phyloP scores from a whole-genome alignment of 2,888 invertebrate species.

The Pristionchus entomophagus region DNA sequence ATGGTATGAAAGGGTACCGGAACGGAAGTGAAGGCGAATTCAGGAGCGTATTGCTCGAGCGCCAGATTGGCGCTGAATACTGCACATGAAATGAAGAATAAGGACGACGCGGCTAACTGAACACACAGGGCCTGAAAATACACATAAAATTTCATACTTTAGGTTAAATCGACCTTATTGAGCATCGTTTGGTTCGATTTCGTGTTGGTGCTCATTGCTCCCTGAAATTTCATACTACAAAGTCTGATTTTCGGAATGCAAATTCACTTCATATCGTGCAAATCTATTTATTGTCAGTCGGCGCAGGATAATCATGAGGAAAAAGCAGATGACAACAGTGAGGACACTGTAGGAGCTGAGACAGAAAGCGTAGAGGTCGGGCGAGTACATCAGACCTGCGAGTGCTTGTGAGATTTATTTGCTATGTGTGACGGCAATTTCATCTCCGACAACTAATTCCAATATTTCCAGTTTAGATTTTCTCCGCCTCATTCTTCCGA shows the following conservation, averaged over 20 bases:
- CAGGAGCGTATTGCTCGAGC: not conserved
- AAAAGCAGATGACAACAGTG: not conserved
- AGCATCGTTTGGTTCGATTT: not conserved
- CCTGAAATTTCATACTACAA: not conserved
- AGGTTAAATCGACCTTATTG: not conserved
- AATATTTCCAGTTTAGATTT: too few species aligned
- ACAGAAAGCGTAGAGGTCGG: not conserved
- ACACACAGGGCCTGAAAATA: not conserved
- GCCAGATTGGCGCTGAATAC: not conserved
- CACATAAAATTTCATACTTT: not conserved
- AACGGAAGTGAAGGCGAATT: not conserved
- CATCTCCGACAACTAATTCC: too few species aligned
- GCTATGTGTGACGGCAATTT: too few species aligned
- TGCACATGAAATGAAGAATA: not conserved
- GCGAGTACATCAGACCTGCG: not conserved
- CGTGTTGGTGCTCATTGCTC: not conserved
- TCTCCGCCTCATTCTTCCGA: too few species aligned
- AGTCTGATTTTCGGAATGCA: too few species aligned
- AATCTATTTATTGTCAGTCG: not conserved
- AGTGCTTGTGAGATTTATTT: too few species aligned
- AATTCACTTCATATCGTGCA: not conserved
- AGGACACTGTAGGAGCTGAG: not conserved
- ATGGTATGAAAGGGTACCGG: too few species aligned
- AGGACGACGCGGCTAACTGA: not conserved
- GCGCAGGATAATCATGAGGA: not conserved